Base-by-base conservation (phyloP, 37 sponge, comb jelly and placozoan genomes). In the Spongia lamella region DNA sequence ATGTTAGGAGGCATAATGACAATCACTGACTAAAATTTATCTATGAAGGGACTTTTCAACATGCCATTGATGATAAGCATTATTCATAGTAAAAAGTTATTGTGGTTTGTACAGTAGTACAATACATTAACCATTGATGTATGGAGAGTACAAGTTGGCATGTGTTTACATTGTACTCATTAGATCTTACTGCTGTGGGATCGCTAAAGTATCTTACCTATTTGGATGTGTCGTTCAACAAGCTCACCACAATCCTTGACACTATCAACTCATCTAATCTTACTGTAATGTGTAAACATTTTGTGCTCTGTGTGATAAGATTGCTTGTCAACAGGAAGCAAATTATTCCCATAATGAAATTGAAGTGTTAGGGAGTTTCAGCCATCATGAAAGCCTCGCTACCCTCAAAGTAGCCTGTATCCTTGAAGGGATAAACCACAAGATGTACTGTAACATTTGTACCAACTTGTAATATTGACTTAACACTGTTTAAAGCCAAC, bases 301-400 rank as follows among this genome's bases (percentile, higher is more conserved):
- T 60, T 61, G 59, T 38, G 61, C 13, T 39, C 24, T 69, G 70
- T 69, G 70, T 38, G 25, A 37, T 69, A 37, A 26, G 51, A 38
- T 20, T 38, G 43, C 20, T 32, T 70, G 71, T 70, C 27, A 25
- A 51, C 53, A 90, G 90, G 78, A 78, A 49, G 90, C 65, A 0
- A 74, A 90, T 38, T 90, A 83, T 50, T 56, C 78, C 24, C 51
- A 80, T 53, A 90, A 90, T 51, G 82, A 90, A 37, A 72, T 90
- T 53, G 86, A 90, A 61, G 82, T 57, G 25, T 78, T 90, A 33
- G 27, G 72, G 33, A 82, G 80, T 29, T 70, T 90, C 6, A 56
- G 78, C 16, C 53, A 22, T 3, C 77, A 78, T 36, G 37, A 32
- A 14, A 69, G 86, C 9, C 70, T 90, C 32, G 54, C 29, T 16